A percentile compares a stretch with the other conserved stretches of the same genome.
phyloP scores from a whole-genome alignment of 2,888 invertebrate genomes.

The Melinaea menophilus region DNA sequence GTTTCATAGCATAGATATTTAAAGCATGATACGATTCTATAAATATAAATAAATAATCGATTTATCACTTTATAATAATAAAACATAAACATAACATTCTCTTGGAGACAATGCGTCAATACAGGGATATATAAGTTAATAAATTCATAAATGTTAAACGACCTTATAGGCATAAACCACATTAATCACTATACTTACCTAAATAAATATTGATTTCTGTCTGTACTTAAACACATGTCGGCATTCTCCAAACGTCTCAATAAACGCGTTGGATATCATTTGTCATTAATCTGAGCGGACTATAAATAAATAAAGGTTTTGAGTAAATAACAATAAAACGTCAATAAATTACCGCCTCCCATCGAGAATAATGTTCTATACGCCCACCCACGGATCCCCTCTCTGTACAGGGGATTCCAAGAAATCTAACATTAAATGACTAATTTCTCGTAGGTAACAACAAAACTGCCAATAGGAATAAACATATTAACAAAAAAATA shows the following conservation, averaged over 20 bases:
- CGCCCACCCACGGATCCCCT: conserved; percentile 68
- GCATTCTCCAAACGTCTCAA: conserved; percentile 39
- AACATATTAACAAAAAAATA: conserved; percentile 9
- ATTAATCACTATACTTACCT: no score
- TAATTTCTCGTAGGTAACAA: conserved; percentile 34
- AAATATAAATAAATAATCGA: no score
- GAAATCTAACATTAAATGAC: conserved; percentile 46
- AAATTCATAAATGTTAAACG: no score
- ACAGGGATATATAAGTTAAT: no score
- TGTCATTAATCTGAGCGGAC: not conserved
- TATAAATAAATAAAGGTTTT: conserved; percentile 26
- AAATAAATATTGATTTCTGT: no score
- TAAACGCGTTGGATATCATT: conserved; percentile 4
- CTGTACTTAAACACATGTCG: no score
- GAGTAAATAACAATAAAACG: conserved; percentile 42
- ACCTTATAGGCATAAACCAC: no score
- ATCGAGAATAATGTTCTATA: conserved; percentile 48
- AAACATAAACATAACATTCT: no score
- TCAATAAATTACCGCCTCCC: conserved; percentile 72
- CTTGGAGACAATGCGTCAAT: no score
- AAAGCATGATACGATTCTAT: no score
- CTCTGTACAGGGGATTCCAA: conserved; percentile 56
- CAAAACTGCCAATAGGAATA: conserved; percentile 9
- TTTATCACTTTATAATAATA: no score
- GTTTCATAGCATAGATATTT: no score